Conservation (phyloP, 1,140 invertebrate species). For the Pogonus chalceus region DNA sequence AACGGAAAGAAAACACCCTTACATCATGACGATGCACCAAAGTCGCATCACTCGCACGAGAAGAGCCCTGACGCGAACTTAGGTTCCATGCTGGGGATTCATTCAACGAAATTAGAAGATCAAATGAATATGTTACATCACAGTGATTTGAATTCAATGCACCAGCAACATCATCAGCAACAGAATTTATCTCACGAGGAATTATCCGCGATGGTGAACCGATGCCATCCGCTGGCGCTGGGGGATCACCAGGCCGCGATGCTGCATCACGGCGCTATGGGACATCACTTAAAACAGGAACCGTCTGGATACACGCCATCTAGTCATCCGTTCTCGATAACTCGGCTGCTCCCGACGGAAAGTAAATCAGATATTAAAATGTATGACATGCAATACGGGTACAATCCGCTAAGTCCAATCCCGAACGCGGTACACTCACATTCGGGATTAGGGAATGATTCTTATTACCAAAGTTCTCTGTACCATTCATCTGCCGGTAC, state of each 20-base stretch:
- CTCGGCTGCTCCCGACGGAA: constrained; percentile 75
- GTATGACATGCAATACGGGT: constrained; percentile 65
- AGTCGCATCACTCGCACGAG: constrained; percentile 38
- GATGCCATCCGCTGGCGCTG: constrained; percentile 45
- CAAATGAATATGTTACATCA: constrained; percentile 49
- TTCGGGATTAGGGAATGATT: constrained; percentile 52
- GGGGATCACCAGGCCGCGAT: constrained; percentile 48
- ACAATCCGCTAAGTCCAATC: constrained; percentile 49
- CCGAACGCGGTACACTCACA: constrained; percentile 49
- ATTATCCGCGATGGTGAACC: constrained; percentile 52
- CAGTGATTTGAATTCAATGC: constrained; percentile 35
- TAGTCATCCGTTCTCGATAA: constrained; percentile 88
- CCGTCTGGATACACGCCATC: constrained; percentile 66
- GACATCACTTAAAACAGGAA: constrained; percentile 63
- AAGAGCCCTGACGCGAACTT: constrained; percentile 36
- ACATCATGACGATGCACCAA: constrained; percentile 33
- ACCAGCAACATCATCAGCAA: constrained; percentile 34
- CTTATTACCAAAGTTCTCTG: constrained; percentile 69
- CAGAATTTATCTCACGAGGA: constrained; percentile 48
- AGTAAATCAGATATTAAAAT: constrained; percentile 74
- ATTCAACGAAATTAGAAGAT: constrained; percentile 41
- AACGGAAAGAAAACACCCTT: constrained; percentile 33
- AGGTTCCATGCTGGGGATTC: constrained; percentile 33
- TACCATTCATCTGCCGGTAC: constrained; percentile 60
- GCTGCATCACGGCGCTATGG: constrained; percentile 46